A percentile compares a stretch with the other conserved stretches of the same genome.
Conservation (phyloP, 2,797 vertebrate genomes). For the Sebastiscus albofasciatus region DNA sequence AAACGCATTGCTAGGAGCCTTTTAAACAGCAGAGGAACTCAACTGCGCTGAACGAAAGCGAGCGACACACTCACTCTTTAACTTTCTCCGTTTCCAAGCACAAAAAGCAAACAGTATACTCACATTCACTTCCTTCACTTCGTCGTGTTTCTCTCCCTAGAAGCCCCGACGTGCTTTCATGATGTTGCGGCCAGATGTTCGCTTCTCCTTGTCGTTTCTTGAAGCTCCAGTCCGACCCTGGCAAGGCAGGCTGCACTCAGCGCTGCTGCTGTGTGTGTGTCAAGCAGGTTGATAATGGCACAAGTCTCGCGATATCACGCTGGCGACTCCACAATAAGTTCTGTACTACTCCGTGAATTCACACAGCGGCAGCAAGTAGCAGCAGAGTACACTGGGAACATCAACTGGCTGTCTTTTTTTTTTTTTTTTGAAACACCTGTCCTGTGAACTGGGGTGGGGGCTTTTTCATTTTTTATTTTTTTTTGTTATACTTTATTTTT, state of each 20-base stretch:
- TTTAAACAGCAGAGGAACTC: constrained; percentile 83
- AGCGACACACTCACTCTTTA: constrained; percentile 57
- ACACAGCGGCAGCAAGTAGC: constrained; percentile 86
- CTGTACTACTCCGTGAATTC: constrained; percentile 83
- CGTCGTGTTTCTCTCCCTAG: constrained; percentile 65
- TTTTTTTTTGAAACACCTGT: constrained; percentile 66
- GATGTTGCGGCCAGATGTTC: constrained; percentile 87
- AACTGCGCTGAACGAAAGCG: constrained; percentile 73
- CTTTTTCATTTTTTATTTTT: too few species aligned
- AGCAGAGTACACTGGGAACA: constrained; percentile 56
- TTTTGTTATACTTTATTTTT: too few species aligned
- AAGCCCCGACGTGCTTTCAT: constrained; percentile 76
- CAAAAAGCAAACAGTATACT: constrained; percentile 61
- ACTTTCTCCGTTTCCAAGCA: constrained; percentile 67
- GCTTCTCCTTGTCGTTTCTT: constrained; percentile 80
- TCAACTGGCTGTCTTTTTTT: constrained; percentile 53
- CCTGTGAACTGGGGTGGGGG: constrained; percentile 7
- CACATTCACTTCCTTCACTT: constrained; percentile 67
- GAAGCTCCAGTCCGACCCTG: constrained; percentile 80
- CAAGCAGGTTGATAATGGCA: constrained; percentile 90
- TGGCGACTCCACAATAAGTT: constrained; percentile 72
- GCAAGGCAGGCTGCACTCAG: constrained; percentile 83
- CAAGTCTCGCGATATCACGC: constrained; percentile 90
- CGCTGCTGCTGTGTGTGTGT: constrained; percentile 78
- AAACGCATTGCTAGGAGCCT: constrained; percentile 75